Evolutionary conservation across 1,140 invertebrate genomes (phyloP).

Genomic region (Phocides pigmalion): DNA sequence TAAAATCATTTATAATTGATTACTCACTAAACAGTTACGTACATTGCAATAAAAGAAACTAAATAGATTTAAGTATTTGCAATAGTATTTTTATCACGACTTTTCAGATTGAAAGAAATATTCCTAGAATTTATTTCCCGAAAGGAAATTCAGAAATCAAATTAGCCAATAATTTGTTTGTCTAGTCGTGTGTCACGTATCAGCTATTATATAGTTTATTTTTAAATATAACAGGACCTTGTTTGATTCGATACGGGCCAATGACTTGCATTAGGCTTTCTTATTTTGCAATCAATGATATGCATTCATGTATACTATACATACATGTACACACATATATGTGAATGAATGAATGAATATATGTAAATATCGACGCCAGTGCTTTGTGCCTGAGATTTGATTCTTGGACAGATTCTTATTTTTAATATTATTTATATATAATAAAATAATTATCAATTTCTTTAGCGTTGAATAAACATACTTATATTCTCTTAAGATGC

Average conservation of each 20-base stretch:
- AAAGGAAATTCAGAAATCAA: slow-evolving; percentile 4
- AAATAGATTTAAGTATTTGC: background rate
- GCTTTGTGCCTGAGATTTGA: too few species aligned
- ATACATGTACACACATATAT: too few species aligned
- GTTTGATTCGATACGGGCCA: background rate
- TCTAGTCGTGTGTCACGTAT: slow-evolving; percentile 12
- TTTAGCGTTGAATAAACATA: too few species aligned
- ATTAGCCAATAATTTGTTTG: slow-evolving; percentile 14
- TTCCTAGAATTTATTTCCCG: slow-evolving; percentile 11
- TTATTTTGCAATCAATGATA: background rate
- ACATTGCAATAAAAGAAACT: slow-evolving; percentile 12
- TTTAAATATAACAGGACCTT: slow-evolving; percentile 2
- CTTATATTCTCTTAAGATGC: too few species aligned
- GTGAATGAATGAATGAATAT: too few species aligned
- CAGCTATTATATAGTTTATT: background rate
- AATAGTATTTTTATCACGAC: slow-evolving; percentile 3
- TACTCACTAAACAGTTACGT: slow-evolving; percentile 6
- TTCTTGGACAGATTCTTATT: too few species aligned
- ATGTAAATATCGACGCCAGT: too few species aligned
- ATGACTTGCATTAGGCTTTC: background rate
- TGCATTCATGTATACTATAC: too few species aligned
- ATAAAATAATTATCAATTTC: too few species aligned
- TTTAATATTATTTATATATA: too few species aligned
- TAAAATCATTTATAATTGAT: slow-evolving; percentile 2
- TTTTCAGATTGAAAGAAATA: slow-evolving; percentile 1